Conservation (phyloP, 2,888 invertebrate genomes). For the Hemicrepidius hirtus region DNA sequence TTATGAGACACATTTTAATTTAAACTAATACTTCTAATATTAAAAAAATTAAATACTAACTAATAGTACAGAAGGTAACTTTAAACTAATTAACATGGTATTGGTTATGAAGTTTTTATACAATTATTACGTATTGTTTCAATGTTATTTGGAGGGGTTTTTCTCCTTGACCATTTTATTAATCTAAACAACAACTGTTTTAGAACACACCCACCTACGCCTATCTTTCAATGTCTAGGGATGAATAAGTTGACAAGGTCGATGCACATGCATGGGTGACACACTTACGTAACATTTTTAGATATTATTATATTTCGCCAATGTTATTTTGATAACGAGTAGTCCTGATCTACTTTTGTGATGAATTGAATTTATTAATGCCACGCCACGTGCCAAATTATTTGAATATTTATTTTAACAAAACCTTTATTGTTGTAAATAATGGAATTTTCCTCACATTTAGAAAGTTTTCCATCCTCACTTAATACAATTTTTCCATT, state of each 20-base stretch:
- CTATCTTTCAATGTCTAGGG: conserved; percentile 63
- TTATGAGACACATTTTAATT: conserved; percentile 29
- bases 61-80: conserved; percentile 41
- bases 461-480: neutral
- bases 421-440: neutral
- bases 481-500: neutral
- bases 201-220: conserved; percentile 56
- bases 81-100: conserved; percentile 59
- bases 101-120: conserved; percentile 62
- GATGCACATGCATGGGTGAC: conserved; percentile 64
- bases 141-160: conserved; percentile 62
- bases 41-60: conserved; percentile 9
- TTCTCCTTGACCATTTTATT: conserved; percentile 65
- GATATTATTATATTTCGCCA: conserved; percentile 40
- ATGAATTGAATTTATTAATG: neutral
- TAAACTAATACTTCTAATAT: neutral
- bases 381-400: neutral
- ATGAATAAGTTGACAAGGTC: conserved; percentile 63
- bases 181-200: conserved; percentile 39
- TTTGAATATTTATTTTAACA: neutral
- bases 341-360: conserved; percentile 9
- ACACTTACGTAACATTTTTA: conserved; percentile 61
- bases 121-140: conserved; percentile 60
- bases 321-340: conserved; percentile 42
- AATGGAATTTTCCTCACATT: neutral